Evolutionary conservation across 1,140 invertebrate genomes (phyloP).

Genomic region (Cyphomyrmex costatus): DNA sequence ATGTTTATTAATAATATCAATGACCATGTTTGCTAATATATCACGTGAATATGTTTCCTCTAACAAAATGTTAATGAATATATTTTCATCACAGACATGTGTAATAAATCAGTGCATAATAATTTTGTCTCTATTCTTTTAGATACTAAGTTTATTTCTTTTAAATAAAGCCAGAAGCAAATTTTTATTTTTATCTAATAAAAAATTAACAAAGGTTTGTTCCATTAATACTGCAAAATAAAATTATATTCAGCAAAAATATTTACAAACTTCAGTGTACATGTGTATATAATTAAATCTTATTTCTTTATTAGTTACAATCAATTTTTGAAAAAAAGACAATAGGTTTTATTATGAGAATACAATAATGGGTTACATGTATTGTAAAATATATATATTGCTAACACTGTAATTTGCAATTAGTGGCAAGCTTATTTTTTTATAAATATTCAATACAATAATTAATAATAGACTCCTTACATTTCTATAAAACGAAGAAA

Average conservation of each 20-base stretch:
- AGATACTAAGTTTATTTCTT: background rate
- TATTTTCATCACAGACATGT: background rate
- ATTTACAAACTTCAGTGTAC: background rate
- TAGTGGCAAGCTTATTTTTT: too few species aligned
- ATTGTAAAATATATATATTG: background rate
- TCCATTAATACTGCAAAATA: background rate
- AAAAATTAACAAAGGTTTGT: background rate
- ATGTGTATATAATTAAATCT: background rate
- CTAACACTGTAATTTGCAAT: background rate
- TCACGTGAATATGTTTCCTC: background rate
- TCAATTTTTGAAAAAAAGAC: conserved; percentile 12
- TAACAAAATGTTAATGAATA: background rate
- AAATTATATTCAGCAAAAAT: too few species aligned
- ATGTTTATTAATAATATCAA: conserved; percentile 16
- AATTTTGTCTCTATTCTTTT: background rate
- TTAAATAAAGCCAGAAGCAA: background rate
- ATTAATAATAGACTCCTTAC: too few species aligned
- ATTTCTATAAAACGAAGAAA: conserved; percentile 42
- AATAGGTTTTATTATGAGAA: background rate
- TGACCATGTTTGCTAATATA: background rate
- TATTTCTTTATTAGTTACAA: background rate
- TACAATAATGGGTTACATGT: background rate
- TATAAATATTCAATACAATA: too few species aligned
- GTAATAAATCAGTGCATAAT: background rate
- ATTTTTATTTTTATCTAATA: background rate